Conservation (phyloP, 2,113 vertebrate species). For the Scomber japonicus region DNA sequence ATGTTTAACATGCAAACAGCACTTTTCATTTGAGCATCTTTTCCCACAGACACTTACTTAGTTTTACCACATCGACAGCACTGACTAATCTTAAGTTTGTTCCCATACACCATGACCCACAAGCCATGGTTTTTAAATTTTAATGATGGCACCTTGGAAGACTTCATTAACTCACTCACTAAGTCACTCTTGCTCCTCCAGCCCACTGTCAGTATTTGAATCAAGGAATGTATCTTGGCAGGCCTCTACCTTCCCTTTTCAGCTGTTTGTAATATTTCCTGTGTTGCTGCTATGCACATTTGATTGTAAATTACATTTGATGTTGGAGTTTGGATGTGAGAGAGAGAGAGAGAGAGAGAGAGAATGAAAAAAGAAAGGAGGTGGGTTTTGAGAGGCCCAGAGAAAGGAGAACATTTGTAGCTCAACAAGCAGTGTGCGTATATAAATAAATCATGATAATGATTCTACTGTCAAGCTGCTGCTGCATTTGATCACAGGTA, state of each 20-base stretch:
- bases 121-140: not conserved
- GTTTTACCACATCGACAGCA: not conserved
- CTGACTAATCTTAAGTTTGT: too few species aligned
- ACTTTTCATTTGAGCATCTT: not conserved
- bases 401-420: conserved; percentile 32
- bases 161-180: not conserved
- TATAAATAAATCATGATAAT: not conserved
- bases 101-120: too few species aligned
- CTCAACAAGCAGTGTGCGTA: not conserved
- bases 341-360: not conserved
- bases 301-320: conserved; percentile 56
- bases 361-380: not conserved
- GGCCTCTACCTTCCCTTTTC: conserved; percentile 46
- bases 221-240: conserved; percentile 54
- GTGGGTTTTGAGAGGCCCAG: conserved; percentile 23
- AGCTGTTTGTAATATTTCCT: conserved; percentile 68
- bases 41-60: too few species aligned
- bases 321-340: conserved; percentile 33
- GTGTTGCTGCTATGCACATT: conserved; percentile 54
- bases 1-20: not conserved
- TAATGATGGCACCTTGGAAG: not conserved
- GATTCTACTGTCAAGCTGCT: not conserved
- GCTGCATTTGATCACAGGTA: not conserved
- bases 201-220: conserved; percentile 5
- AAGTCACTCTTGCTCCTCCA: not conserved